Percentiles rank a stretch among this genome's conserved stretches.
Evolutionary conservation across 1,140 invertebrate genomes (phyloP).

Genomic region (Popillia japonica): DNA sequence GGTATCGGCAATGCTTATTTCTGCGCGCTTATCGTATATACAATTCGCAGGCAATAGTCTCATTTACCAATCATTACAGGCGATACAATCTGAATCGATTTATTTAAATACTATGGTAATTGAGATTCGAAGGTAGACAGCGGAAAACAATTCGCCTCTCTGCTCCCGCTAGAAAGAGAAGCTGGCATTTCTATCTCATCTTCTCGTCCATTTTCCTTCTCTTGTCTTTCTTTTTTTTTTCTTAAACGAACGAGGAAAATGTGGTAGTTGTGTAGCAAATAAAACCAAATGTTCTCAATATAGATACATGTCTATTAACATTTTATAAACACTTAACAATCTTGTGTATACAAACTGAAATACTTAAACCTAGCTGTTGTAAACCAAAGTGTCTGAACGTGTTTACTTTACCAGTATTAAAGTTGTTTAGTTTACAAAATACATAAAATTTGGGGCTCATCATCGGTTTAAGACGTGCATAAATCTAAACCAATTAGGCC

Average conservation of each 20-base stretch:
- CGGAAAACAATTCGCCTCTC: neutral
- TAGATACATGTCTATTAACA: slow-evolving; percentile 49
- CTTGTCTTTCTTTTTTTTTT: neutral
- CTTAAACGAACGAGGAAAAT: slow-evolving; percentile 26
- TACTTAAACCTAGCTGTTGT: slow-evolving; percentile 56
- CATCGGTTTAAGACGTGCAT: slow-evolving; percentile 52
- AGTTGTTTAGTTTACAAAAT: slow-evolving; percentile 53
- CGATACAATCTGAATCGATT: neutral
- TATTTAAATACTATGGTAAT: neutral
- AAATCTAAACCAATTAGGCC: slow-evolving; percentile 39
- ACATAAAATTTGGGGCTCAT: slow-evolving; percentile 57
- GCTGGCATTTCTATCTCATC: neutral
- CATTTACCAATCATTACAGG: slow-evolving; percentile 29
- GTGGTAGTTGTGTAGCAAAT: slow-evolving; percentile 42
- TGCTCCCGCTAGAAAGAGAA: neutral
- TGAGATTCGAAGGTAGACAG: neutral
- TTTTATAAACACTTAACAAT: slow-evolving; percentile 53
- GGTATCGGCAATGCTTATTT: slow-evolving; percentile 1
- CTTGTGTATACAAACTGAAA: slow-evolving; percentile 55
- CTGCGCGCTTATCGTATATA: neutral
- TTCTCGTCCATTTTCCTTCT: neutral
- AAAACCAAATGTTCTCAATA: slow-evolving; percentile 48
- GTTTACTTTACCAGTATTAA: slow-evolving; percentile 54
- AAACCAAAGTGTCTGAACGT: slow-evolving; percentile 55
- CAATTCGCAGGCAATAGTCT: neutral